Conservation (phyloP, 1,140 invertebrate species). For the Zaprionus inermis region DNA sequence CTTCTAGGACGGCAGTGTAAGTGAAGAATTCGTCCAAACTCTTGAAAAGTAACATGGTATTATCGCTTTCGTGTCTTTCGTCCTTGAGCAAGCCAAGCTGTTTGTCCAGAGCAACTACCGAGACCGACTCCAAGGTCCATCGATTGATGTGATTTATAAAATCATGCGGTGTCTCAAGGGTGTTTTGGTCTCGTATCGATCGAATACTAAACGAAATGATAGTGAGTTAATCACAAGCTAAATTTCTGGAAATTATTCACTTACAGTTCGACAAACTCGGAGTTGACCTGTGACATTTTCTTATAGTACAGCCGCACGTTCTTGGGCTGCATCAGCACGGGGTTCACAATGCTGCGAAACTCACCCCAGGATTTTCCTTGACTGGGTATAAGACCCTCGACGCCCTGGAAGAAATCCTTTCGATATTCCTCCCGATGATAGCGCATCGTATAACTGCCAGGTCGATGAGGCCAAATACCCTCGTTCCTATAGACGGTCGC, state of each 20-base stretch:
- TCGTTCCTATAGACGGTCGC: constrained; percentile 68
- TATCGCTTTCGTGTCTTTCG: constrained; percentile 76
- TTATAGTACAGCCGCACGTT: constrained; percentile 84
- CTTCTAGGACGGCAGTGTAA: constrained; percentile 86
- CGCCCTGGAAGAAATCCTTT: constrained; percentile 65
- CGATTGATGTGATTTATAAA: constrained; percentile 88
- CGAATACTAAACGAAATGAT: constrained; percentile 77
- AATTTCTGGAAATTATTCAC: background rate
- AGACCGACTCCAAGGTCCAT: constrained; percentile 90
- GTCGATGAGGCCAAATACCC: constrained; percentile 72
- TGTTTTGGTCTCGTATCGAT: constrained; percentile 84
- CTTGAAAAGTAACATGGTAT: constrained; percentile 87
- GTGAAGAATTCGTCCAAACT: constrained; percentile 87
- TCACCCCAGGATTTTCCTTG: constrained; percentile 68
- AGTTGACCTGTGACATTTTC: constrained; percentile 84
- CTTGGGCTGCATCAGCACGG: constrained; percentile 85
- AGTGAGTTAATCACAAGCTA: background rate
- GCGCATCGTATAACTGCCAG: constrained; percentile 54
- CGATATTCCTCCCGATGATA: constrained; percentile 63
- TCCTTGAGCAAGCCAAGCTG: constrained; percentile 86
- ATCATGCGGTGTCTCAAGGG: constrained; percentile 85
- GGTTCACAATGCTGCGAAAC: constrained; percentile 82
- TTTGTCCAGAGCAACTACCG: constrained; percentile 88
- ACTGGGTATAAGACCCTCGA: constrained; percentile 56
- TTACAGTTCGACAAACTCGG: constrained; percentile 69